Conservation (phyloP, 2,888 invertebrate genomes). For the Schrankia costaestrigalis region DNA sequence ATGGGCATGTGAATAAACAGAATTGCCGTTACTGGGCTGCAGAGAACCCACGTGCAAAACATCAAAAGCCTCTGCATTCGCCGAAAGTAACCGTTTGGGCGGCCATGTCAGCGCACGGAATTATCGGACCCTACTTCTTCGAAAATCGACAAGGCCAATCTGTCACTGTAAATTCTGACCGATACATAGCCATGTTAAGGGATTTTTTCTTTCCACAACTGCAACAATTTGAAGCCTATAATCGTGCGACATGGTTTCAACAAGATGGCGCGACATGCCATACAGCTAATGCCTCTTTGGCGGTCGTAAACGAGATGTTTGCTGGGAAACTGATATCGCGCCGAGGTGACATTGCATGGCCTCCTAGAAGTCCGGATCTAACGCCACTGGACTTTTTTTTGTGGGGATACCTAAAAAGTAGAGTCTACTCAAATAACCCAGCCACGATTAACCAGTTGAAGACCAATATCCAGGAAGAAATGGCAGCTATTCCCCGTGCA, state of each 20-base stretch:
- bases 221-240: conserved; percentile 11
- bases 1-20: conserved; percentile 10
- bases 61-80: conserved; percentile 12
- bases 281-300: conserved; percentile 8
- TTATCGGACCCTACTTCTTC: conserved; percentile 21
- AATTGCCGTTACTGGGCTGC: conserved; percentile 15
- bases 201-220: too few relatives aligned
- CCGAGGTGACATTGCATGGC: conserved; percentile 13
- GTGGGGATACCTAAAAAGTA: conserved; percentile 8
- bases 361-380: conserved; percentile 12
- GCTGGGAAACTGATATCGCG: conserved; percentile 11
- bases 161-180: conserved; percentile 14
- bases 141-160: conserved; percentile 11
- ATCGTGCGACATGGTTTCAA: conserved; percentile 15
- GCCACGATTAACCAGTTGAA: conserved; percentile 11
- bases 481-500: conserved; percentile 16
- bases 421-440: too few relatives aligned
- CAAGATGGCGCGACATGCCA: conserved; percentile 12
- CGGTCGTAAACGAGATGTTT: conserved; percentile 13
- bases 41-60: conserved; percentile 13
- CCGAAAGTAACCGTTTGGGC: conserved; percentile 18
- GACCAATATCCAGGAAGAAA: conserved; percentile 17
- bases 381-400: conserved; percentile 14
- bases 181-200: too few relatives aligned
- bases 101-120: conserved; percentile 16